Base-by-base conservation (phyloP, 1,140 invertebrate species). In the Penaeus indicus region DNA sequence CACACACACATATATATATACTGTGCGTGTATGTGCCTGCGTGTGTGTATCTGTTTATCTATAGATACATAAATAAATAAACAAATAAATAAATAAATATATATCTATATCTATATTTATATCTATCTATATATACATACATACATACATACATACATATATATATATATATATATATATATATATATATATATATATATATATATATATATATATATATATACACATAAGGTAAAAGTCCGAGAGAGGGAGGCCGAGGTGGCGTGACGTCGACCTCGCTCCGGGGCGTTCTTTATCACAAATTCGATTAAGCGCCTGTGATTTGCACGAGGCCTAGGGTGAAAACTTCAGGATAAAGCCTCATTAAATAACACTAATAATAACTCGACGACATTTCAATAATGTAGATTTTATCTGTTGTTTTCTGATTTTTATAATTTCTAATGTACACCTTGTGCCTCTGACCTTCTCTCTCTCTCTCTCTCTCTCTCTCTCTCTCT, bases 101-200 rank as follows among this genome's bases (percentile, higher is more conserved):
- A 69, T 22, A 69, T 69, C 10, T 4, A 69, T 22, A 69, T 19
- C 10, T 22, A 69, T 22, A 69, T 69, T 11, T 69, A 69, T 69
- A 69, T 69, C n/a, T 69, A 69, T 69, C n/a, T 22, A 69, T 27
- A 72, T 27, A 72, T 27, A 72, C 22, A 72, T 27, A 25, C 22
- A 25, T 27, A 25, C 22, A 25, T 27, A 8, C 22, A 25, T 72
- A 25, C 27, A 25, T 27, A 25, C 27, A 25, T 27, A 27, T 72
- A 25, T 27, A 25, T 72, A 27, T 72, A 25, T 72, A 25, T 75
- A 25, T 25, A 25, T 25, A 25, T 75, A 25, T 75, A 25, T 75
- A 25, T 32, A 75, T 75, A 25, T 75, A 75, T 75, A 75, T 75
- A 75, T 75, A 75, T 75, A 75, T 75, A 75, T 75, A 75, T 75